Evolutionary conservation across 2,888 invertebrate species (phyloP).

Genomic region (Rhogogaster chlorosoma): DNA sequence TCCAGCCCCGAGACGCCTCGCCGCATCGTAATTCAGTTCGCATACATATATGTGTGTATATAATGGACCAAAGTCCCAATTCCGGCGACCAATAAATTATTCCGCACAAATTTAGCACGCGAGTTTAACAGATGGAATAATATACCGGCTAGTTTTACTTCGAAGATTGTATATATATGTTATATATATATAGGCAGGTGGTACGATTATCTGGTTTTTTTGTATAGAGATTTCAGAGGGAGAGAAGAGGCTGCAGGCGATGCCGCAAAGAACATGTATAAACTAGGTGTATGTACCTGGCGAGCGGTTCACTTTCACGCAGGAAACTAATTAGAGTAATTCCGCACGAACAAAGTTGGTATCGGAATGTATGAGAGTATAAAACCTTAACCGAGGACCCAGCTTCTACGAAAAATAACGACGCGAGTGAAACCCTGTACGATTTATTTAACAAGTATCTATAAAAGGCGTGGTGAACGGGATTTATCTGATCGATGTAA

Average conservation of each 20-base stretch:
- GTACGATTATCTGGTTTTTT: neutral
- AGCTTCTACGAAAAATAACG: neutral
- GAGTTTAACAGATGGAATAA: neutral
- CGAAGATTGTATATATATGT: no score
- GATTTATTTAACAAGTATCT: conserved; percentile 30
- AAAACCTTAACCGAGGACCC: neutral
- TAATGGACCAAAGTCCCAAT: neutral
- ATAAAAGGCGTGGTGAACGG: conserved; percentile 38
- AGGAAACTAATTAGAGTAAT: conserved; percentile 40
- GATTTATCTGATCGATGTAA: conserved; percentile 26
- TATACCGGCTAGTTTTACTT: neutral
- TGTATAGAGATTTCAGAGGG: neutral
- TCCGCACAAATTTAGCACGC: neutral
- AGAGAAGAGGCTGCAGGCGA: conserved; percentile 7
- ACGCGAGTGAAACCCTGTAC: conserved; percentile 5
- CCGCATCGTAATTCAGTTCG: neutral
- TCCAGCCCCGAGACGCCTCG: neutral
- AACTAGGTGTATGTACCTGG: neutral
- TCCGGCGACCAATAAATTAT: neutral
- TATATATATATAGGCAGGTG: neutral
- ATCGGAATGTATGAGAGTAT: conserved; percentile 37
- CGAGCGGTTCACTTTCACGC: conserved; percentile 40
- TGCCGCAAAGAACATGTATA: neutral
- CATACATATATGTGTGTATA: neutral
- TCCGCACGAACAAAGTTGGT: neutral